Conservation (phyloP, 2,113 vertebrate species). For the Gorilla gorilla region DNA sequence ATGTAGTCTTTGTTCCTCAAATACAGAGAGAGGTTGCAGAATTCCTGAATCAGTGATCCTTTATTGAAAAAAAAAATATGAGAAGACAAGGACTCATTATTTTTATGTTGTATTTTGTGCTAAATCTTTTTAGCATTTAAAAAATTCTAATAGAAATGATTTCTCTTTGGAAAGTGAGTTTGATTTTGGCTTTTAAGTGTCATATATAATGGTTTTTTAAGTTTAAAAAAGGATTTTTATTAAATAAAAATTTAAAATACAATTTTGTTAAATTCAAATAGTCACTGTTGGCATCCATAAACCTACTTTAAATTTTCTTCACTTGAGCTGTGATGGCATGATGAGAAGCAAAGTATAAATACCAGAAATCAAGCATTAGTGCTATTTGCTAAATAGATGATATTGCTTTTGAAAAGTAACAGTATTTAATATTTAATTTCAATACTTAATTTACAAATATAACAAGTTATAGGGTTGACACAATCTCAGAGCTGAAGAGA, state of each 20-base stretch:
- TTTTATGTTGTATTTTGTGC: conserved; percentile 5
- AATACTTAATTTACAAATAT: neutral
- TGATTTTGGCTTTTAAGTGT: neutral
- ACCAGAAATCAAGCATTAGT: neutral
- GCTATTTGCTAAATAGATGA: neutral
- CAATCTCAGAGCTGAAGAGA: neutral
- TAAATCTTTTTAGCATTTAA: neutral
- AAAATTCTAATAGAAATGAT: neutral
- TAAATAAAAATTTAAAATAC: neutral
- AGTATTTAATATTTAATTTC: neutral
- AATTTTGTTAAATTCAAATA: neutral
- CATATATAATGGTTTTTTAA: neutral
- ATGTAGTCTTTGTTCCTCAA: conserved; percentile 67
- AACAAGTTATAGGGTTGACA: neutral
- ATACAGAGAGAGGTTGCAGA: conserved; percentile 4
- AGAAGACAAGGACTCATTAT: neutral
- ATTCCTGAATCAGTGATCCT: neutral
- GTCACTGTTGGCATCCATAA: neutral
- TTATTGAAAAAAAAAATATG: neutral
- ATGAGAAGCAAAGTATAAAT: neutral
- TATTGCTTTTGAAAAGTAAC: neutral
- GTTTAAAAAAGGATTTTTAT: neutral
- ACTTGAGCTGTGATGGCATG: neutral
- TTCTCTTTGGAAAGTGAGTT: neutral
- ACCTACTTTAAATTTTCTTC: neutral